Evolutionary conservation across 2,888 invertebrate species (phyloP), one percentile per base, ranked within the genome.

Genomic region (Miltochrista miniata): DNA sequence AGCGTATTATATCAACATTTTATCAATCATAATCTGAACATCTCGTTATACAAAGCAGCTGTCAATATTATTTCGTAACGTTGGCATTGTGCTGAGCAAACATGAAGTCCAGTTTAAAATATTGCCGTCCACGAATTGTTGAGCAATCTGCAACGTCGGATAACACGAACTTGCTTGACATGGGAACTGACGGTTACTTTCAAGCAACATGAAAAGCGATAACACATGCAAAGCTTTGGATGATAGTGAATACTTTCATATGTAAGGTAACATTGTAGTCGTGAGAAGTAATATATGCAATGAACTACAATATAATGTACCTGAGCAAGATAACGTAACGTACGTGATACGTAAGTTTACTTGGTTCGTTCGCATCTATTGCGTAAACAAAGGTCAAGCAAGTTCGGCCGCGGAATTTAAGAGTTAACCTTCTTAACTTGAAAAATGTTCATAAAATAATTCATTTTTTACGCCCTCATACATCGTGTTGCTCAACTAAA

Each of bases 351-450:
- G 62, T 66, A 63, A 74, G 83, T 82, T 82, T 80, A 77, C 81
- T 73, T 63, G 72, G 67, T 74, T 76, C 63, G 74, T 89, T 87
- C 72, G 76, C 80, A 74, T 76, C 67, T 83, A 81, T 84, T 85
- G 82, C 77, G 77, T 85, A 83, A 85, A 85, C 73, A 85, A 81
- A 81, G 81, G 81, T 85, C 81, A 81, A 70, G 47, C 36, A 30
- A 48, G 61, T 57, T 56, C 43, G 48, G 36, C 24, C 36, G 14
- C 15, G 39, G 51, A 41, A 39, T 49, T 52, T 41, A 33, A 33
- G 33, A 35, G 30, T 47, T 37, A 37, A 56, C 48, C 45, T 45
- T 35, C 35, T 35, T 18, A 43, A 12, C 24, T 43, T 38, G 15
- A 38, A 38, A 38, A 37, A 15, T 37, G 11, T 10, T 14, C 18